Conservation (phyloP, 2,797 vertebrate genomes). For the Amazona finschi region DNA sequence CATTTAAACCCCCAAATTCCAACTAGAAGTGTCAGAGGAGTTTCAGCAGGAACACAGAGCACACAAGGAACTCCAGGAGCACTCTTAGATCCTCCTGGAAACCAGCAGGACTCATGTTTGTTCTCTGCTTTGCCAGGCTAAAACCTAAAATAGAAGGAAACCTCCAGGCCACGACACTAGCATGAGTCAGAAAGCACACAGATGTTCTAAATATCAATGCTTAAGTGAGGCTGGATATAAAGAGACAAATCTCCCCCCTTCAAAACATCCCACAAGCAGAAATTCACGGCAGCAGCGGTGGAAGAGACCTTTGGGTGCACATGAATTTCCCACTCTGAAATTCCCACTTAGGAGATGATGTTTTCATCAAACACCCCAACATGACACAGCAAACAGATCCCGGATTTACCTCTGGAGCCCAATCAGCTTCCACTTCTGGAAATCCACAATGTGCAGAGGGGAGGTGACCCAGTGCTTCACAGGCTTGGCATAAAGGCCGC, state of each 20-base stretch:
- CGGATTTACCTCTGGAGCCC: slow-evolving; percentile 90
- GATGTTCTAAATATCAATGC: neutral
- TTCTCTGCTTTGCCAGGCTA: neutral
- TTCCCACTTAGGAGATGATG: neutral
- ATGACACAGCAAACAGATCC: neutral
- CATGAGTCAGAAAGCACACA: neutral
- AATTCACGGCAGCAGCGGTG: accelerated
- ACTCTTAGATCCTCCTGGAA: neutral
- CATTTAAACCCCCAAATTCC: neutral
- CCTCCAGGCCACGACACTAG: neutral
- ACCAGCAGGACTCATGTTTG: neutral
- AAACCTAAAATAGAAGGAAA: neutral
- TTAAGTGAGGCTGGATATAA: neutral
- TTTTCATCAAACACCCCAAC: neutral
- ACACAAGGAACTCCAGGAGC: neutral
- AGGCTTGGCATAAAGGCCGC: slow-evolving; percentile 80
- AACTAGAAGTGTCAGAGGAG: neutral
- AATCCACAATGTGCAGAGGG: slow-evolving; percentile 89
- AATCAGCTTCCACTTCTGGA: slow-evolving; percentile 97
- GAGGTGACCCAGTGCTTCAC: slow-evolving; percentile 91
- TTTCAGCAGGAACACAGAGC: neutral
- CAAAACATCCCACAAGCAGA: neutral
- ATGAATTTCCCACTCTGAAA: neutral
- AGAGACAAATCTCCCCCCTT: neutral
- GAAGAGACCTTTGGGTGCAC: neutral